These are phyloP conservation scores for Apostichopus japonicus DNA, from an alignment of 35 echinoderm and acorn worm genomes.

Conservation along the genomic window DNA sequence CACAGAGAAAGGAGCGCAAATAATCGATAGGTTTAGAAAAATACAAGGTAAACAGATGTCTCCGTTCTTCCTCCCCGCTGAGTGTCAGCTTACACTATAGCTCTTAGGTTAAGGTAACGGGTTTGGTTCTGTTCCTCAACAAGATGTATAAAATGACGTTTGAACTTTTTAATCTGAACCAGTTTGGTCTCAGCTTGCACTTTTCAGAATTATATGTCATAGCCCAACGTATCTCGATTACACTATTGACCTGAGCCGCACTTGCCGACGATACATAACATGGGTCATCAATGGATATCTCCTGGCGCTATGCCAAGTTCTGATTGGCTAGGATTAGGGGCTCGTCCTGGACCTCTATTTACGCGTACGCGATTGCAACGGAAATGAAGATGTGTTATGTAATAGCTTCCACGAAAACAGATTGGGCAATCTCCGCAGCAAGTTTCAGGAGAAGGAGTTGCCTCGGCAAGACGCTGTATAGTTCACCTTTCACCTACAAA, in stretches of 20 bases:
- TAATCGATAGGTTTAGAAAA: not conserved
- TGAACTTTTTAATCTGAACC: not conserved
- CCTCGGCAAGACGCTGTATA: not conserved
- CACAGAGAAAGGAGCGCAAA: not conserved
- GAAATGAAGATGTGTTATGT: not conserved
- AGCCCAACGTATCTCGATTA: not conserved
- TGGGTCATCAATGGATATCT: not conserved
- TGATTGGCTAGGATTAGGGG: not conserved
- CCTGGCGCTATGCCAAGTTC: not conserved
- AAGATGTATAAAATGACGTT: not conserved
- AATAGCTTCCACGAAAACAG: not conserved
- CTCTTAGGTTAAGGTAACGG: not conserved
- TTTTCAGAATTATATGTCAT: not conserved
- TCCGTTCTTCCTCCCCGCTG: slow-evolving; percentile 6
- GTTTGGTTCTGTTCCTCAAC: not conserved
- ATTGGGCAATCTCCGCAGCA: too few relatives aligned
- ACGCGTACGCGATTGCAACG: not conserved
- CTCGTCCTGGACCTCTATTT: not conserved
- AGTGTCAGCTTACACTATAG: not conserved
- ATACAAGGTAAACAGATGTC: slow-evolving; percentile 13
- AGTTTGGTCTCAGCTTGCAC: not conserved
- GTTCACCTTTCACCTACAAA: not conserved
- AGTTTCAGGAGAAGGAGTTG: too few relatives aligned
- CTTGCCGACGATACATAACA: not conserved
- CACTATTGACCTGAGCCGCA: not conserved